A percentile compares a stretch with the other conserved stretches of the same genome.
phyloP scores from a whole-genome alignment of 2,797 vertebrate species.

The Limosa lapponica region DNA sequence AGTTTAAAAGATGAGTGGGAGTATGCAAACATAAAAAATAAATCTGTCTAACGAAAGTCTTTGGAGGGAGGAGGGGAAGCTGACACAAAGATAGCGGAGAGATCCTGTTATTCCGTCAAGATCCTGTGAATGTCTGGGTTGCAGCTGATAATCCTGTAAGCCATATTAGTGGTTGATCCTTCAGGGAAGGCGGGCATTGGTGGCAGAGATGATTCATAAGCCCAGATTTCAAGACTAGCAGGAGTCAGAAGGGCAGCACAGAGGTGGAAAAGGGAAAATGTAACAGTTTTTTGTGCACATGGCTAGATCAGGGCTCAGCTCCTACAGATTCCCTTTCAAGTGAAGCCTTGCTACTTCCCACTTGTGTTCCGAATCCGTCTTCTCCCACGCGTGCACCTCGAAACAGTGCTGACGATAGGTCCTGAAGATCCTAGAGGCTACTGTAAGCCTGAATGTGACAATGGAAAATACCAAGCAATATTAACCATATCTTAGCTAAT shows the following conservation, averaged over 20 bases:
- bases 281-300: not conserved
- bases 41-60: not conserved
- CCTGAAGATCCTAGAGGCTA: not conserved
- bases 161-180: not conserved
- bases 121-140: not conserved
- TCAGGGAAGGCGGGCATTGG: not conserved
- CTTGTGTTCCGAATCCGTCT: not conserved
- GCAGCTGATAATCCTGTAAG: not conserved
- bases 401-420: not conserved
- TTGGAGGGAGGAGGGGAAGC: accelerated
- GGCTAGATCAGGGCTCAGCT: not conserved
- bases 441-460: not conserved
- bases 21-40: not conserved
- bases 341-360: not conserved
- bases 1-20: not conserved
- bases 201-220: not conserved
- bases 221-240: not conserved
- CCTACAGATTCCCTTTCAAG: not conserved
- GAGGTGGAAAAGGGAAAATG: not conserved
- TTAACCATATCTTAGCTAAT: not conserved
- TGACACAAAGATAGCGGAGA: not conserved
- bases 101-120: not conserved
- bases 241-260: not conserved
- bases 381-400: not conserved
- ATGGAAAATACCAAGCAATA: not conserved